Evolutionary conservation across 2,797 vertebrate genomes (phyloP).

Genomic region (Setipinna tenuifilis): DNA sequence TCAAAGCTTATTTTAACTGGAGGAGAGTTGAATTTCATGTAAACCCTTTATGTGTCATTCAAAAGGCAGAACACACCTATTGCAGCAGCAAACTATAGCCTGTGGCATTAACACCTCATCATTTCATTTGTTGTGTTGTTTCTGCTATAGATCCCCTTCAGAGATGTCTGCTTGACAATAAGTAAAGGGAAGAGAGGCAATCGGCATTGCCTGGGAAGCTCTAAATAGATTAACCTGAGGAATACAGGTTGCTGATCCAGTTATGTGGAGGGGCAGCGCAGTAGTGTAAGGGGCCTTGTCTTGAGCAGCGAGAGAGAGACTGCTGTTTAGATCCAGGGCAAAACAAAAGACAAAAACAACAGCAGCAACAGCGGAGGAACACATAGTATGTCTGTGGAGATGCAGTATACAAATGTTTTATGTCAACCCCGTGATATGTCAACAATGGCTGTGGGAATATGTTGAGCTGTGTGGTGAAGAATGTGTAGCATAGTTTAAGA

Average conservation of each 20-base stretch:
- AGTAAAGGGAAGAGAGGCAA: neutral
- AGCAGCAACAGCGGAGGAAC: neutral
- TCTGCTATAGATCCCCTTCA: neutral
- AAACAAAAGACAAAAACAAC: neutral
- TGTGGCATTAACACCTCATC: neutral
- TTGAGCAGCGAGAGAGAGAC: neutral
- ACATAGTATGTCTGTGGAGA: neutral
- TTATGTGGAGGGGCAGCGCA: neutral
- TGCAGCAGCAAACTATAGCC: neutral
- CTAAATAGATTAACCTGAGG: neutral
- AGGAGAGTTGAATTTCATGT: neutral
- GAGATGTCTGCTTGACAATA: neutral
- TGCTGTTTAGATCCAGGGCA: neutral
- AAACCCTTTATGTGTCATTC: neutral
- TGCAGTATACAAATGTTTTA: neutral
- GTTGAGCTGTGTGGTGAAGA: neutral
- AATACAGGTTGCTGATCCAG: constrained; percentile 1
- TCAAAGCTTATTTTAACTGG: neutral
- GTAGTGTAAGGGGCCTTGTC: neutral
- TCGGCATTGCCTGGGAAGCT: neutral
- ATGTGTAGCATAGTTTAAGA: neutral
- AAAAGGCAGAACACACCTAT: neutral
- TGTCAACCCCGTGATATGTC: neutral
- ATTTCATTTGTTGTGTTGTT: neutral
- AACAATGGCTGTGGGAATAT: neutral